A percentile compares a stretch with the other conserved stretches of the same genome.
Evolutionary conservation across 2,797 vertebrate genomes (phyloP).

Genomic region (Austrolebias charrua): DNA sequence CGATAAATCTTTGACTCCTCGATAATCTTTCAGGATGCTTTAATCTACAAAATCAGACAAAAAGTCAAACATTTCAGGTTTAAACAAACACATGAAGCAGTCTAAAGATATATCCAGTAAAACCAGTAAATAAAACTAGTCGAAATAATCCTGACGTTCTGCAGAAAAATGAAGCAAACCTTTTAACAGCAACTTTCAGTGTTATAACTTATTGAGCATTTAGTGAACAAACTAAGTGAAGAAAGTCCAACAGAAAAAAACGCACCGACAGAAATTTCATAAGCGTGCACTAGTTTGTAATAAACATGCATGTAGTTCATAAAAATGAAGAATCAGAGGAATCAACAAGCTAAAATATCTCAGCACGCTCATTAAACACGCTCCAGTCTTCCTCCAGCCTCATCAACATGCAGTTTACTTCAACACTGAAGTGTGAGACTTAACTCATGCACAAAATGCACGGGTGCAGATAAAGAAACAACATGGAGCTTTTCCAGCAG

Average conservation of each 20-base stretch:
- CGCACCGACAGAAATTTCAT: no score
- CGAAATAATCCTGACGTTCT: neutral
- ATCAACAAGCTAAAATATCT: neutral
- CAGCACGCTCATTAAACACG: neutral
- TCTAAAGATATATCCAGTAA: neutral
- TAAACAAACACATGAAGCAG: no score
- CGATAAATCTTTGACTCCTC: constrained; percentile 82
- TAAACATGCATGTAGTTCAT: no score
- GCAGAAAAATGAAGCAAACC: neutral
- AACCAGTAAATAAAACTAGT: neutral
- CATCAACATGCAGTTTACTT: neutral
- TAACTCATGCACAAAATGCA: neutral
- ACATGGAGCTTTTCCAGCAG: neutral
- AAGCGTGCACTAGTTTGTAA: no score
- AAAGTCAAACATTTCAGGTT: neutral
- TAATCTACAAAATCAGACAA: constrained; percentile 75
- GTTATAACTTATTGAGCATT: no score
- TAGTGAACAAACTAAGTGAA: no score
- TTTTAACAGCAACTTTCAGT: no score
- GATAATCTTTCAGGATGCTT: constrained; percentile 85
- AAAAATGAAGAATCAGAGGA: neutral
- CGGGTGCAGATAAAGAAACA: constrained; percentile 7
- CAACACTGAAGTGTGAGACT: neutral
- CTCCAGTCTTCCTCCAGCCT: neutral
- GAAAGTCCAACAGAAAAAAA: no score